Conservation (phyloP, 2,888 invertebrate species). For the Chrysodeixis includens region DNA sequence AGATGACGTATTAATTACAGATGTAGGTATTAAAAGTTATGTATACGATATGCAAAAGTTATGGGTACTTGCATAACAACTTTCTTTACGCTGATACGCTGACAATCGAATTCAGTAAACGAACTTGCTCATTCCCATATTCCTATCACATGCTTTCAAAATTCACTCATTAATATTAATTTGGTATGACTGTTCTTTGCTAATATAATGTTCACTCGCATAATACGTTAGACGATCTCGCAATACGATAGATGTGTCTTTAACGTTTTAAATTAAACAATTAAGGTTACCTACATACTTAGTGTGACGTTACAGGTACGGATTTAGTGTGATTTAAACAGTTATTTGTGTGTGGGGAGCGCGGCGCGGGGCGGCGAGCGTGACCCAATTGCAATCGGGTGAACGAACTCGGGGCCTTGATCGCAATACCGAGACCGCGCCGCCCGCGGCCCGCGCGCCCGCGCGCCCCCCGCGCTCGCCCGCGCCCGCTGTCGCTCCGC, state of each 20-base stretch:
- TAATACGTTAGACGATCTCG: slow-evolving; percentile 17
- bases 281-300: slow-evolving; percentile 73
- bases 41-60: slow-evolving; percentile 46
- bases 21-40: slow-evolving; percentile 47
- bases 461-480: slow-evolving; percentile 41
- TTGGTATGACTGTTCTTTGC: slow-evolving; percentile 35
- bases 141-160: slow-evolving; percentile 49
- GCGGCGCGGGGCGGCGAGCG: slow-evolving; percentile 77
- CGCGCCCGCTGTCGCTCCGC: slow-evolving; percentile 53
- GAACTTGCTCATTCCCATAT: slow-evolving; percentile 45
- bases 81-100: slow-evolving; percentile 42
- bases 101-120: slow-evolving; percentile 39
- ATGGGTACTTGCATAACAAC: slow-evolving; percentile 50
- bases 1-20: slow-evolving; percentile 51
- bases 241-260: slow-evolving; percentile 38
- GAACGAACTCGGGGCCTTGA: slow-evolving; percentile 89
- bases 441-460: slow-evolving; percentile 59
- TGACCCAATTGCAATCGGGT: slow-evolving; percentile 86
- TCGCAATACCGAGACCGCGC: slow-evolving; percentile 83
- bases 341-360: slow-evolving; percentile 81
- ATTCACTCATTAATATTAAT: slow-evolving; percentile 47
- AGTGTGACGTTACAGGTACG: slow-evolving; percentile 81
- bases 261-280: slow-evolving; percentile 56
- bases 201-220: slow-evolving; percentile 40
- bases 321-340: slow-evolving; percentile 84